A percentile compares a stretch with the other conserved stretches of the same genome.
Evolutionary conservation across 2,888 invertebrate species (phyloP).

Genomic region (Pseudeuparius sepicola): DNA sequence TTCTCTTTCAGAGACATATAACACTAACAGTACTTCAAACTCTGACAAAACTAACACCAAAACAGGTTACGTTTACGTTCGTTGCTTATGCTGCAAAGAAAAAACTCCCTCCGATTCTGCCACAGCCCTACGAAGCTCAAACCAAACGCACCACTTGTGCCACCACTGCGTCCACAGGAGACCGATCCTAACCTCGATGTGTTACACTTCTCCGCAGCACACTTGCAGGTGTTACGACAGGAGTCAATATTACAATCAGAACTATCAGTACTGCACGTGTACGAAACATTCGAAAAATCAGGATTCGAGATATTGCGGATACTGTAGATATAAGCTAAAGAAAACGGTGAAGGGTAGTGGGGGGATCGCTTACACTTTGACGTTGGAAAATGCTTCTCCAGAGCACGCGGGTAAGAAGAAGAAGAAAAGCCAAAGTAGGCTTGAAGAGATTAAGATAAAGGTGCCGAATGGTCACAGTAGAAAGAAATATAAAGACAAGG

Average conservation of each 20-base stretch:
- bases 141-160: slow-evolving; percentile 22
- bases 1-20: no score
- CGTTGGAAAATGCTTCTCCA: slow-evolving; percentile 30
- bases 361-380: slow-evolving; percentile 40
- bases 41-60: no score
- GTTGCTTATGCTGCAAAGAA: no score
- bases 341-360: slow-evolving; percentile 30
- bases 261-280: slow-evolving; percentile 25
- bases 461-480: slow-evolving; percentile 22
- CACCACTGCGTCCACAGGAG: slow-evolving; percentile 20
- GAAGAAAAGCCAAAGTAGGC: slow-evolving; percentile 16
- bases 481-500: slow-evolving; percentile 22
- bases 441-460: slow-evolving; percentile 31
- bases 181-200: slow-evolving; percentile 18
- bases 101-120: no score
- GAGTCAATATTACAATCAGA: no score
- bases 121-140: slow-evolving; percentile 17
- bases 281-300: slow-evolving; percentile 19
- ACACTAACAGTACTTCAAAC: no score
- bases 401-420: slow-evolving; percentile 17
- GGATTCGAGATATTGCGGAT: slow-evolving; percentile 20
- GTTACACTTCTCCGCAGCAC: slow-evolving; percentile 21
- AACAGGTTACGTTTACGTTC: no score
- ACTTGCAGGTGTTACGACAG: slow-evolving; percentile 23
- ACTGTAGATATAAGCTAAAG: slow-evolving; percentile 28